Conservation (phyloP, 2,113 vertebrate genomes). For the Xenopus borealis region DNA sequence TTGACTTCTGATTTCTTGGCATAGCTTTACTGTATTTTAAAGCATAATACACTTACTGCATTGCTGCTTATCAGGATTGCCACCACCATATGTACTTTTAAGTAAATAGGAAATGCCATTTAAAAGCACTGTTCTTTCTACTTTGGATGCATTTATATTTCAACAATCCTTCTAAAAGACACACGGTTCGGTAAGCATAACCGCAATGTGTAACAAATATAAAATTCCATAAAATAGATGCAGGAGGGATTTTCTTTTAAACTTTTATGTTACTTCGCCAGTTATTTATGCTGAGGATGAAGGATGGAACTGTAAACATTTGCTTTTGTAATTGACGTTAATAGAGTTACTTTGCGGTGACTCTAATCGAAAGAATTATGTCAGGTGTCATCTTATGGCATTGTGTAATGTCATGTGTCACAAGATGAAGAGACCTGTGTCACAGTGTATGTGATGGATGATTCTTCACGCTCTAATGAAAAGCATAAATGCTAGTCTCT, state of each 20-base stretch:
- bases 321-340: neutral
- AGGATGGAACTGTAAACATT: neutral
- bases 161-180: neutral
- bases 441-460: neutral
- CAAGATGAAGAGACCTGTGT: neutral
- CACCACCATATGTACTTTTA: neutral
- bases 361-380: neutral
- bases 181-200: neutral
- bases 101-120: neutral
- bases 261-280: neutral
- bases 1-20: no score
- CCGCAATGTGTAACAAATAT: neutral
- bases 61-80: neutral
- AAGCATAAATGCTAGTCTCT: no score
- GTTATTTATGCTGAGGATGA: neutral
- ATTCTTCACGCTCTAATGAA: neutral
- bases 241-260: neutral
- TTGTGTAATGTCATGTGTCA: neutral
- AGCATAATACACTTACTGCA: no score
- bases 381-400: neutral
- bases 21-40: no score
- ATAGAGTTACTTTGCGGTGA: neutral
- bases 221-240: neutral
- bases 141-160: neutral
- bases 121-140: neutral